Base-by-base conservation (phyloP, 2,888 invertebrate species). In the Balanococcus diminutus region DNA sequence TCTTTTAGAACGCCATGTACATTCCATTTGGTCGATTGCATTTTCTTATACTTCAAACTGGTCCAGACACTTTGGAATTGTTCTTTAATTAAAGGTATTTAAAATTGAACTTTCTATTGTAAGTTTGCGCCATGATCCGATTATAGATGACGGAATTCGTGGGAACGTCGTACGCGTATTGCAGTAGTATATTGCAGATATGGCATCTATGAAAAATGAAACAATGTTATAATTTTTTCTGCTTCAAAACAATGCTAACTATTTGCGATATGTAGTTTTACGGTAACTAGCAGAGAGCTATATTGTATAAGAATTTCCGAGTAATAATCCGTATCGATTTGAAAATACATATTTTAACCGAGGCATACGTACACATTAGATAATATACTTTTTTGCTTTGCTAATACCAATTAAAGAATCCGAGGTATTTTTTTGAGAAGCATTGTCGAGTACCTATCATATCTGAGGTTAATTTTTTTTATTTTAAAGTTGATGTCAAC, bases 61-160 rank as follows among this genome's bases (percentile, higher is more conserved):
- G 84, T 75, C 84, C 72, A 84, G 84, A 84, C 84, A 84, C 75
- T 39, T 84, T 42, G 75, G 75, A 75, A 84, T 84, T 84, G 84
- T 84, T 84, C 84, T 75, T 75, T 84, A 84, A 84, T 84, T 84
- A 84, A 84, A 75, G 84, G 84, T 84, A 84, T 84, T 84, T 72
- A 82, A 82, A 56, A 82, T 51, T 39, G 42, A 81, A 42, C 81
- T 81, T 81, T 81, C 81, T 25, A 42, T 39, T 36, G 81, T 72
- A 32, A 31, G 8, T 72, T 72, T 72, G 72, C 72, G 31, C 72
- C 31, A 72, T n/a, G 72, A 72, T 72, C 19, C 72, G 72, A 72
- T 28, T 72, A 72, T 31, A 72, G 72, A 72, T 72, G 72, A 72
- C 25, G 72, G 72, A 72, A 72, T 72, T 72, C 72, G 72, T 72